Base-by-base conservation (phyloP, 2,888 invertebrate species). In the Euphydryas editha region DNA sequence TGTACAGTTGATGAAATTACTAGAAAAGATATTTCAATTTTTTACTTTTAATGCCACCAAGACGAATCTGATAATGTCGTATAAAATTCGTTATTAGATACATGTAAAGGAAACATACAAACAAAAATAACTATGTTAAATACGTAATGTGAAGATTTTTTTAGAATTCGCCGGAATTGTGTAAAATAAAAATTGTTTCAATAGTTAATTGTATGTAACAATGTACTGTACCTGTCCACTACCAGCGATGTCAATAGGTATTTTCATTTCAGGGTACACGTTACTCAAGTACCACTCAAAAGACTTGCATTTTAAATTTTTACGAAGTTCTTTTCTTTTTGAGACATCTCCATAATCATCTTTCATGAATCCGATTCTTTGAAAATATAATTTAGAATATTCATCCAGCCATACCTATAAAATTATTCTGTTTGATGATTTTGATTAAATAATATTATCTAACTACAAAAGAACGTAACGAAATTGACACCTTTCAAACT, bases 221-320 rank as follows among this genome's bases (percentile, higher is more conserved):
- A 49, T 6, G 1, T 6, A 51, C 7, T 20, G 6, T 94, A 99
- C 99, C 96, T 98, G 98, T 84, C 99, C 99, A 76, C 96, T 96
- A 62, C 98, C 99, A 0, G 97, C 95, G 18, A 98, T 97, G 75
- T 97, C 96, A 62, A 98, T 97, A 15, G 99, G 99, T 78, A 99
- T 96, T 85, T 98, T 98, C 66, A 99, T 93, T 85, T 99, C 98
- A 1, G 99, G 99, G 88, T 98, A 99, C 71, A 99, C 94, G 84
- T 96, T 98, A 81, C 98, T 96, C 83, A 99, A 93, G 88, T 98
- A 99, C 99, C 99, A 99, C 84, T 97, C 96, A 93, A 99, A 99
- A 56, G 96, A 95, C 88, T 99, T 98, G 92, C 99, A 99, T 17
- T 96, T 94, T 59, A 99, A 92, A 55, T 94, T 94, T 73, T 96